phyloP scores from a whole-genome alignment of 1,140 invertebrate genomes.

The Mycetomoellerius zeteki region DNA sequence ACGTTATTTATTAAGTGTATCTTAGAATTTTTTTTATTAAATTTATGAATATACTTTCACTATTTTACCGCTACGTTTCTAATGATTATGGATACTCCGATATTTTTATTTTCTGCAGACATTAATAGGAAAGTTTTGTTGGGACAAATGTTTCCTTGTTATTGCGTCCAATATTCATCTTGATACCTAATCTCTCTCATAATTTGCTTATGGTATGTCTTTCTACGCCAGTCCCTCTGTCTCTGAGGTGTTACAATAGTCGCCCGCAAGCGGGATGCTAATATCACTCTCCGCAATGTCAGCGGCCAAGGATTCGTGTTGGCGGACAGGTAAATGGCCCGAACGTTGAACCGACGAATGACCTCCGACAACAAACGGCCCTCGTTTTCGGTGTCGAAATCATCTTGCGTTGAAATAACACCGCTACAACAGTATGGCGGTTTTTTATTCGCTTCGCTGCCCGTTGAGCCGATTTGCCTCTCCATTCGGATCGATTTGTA shows the following conservation, averaged over 20 bases:
- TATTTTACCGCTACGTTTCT: neutral
- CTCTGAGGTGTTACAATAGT: conserved; percentile 48
- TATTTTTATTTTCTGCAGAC: conserved; percentile 7
- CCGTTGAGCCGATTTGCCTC: conserved; percentile 1
- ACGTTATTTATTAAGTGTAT: neutral
- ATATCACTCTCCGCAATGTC: conserved; percentile 57
- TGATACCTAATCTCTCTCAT: neutral
- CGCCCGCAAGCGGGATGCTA: conserved; percentile 57
- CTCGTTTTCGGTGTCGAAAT: conserved; percentile 74
- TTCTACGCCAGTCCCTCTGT: conserved; percentile 20
- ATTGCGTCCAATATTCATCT: neutral
- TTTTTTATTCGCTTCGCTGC: neutral
- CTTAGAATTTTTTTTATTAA: neutral
- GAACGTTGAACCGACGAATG: conserved; percentile 80
- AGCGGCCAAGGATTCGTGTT: conserved; percentile 71
- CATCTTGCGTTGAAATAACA: conserved; percentile 54
- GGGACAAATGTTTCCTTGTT: too few relatives aligned
- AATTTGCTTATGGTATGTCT: neutral
- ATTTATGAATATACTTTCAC: conserved; percentile 12
- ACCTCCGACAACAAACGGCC: conserved; percentile 81
- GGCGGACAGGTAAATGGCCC: conserved; percentile 76
- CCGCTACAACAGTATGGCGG: conserved; percentile 36
- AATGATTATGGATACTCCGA: neutral
- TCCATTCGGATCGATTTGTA: neutral
- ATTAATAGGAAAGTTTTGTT: neutral